Evolutionary conservation across 2,888 invertebrate species (phyloP), one percentile per base, ranked within the genome.

Genomic region (Aspidiotus rigidus): DNA sequence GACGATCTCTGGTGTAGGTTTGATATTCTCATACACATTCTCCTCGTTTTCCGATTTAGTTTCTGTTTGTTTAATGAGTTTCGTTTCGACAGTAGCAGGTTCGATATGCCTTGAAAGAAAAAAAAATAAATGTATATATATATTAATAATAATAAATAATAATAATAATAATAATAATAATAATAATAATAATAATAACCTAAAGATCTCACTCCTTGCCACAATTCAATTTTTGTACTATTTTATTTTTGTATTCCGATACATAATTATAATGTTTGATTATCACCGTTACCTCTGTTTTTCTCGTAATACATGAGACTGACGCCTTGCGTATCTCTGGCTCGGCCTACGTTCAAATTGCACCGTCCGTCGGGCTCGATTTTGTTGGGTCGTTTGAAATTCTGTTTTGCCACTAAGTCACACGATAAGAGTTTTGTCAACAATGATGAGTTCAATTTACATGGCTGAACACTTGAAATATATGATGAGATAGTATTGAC

Each of bases 311-410:
- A 93, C 87, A 77, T 93, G 93, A 72, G 92, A 93, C 77, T 94
- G 94, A 69, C 97, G 83, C 69, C 94, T 84, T 44, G 96, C 96
- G 78, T 94, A 98, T 72, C 98, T 83, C 79, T 99, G 98, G 80
- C 95, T 96, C 0, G 98, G 97, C 66, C 95, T 84, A 71, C 99
- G 83, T 79, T 99, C 98, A 78, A 99, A 94, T 77, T 95, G 93
- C 7, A 96, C 96, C 1, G 93, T 94, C 67, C 96, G 84, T 59
- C 96, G 83, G 1, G 94, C 93, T 72, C 91, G 84, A 79, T 90
- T 93, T 76, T 90, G 86, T 76, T 92, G 91, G 9, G 95, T 92
- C 40, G 94, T 92, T 81, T 99, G 98, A 78, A 95, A 98, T 80
- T 99, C 99, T 1, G 99, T 99, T 77, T 95, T 88, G 0, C 99